These are phyloP conservation scores for Coregonus suidteri DNA, from an alignment of 2,797 vertebrate species.

Conservation along the genomic window DNA sequence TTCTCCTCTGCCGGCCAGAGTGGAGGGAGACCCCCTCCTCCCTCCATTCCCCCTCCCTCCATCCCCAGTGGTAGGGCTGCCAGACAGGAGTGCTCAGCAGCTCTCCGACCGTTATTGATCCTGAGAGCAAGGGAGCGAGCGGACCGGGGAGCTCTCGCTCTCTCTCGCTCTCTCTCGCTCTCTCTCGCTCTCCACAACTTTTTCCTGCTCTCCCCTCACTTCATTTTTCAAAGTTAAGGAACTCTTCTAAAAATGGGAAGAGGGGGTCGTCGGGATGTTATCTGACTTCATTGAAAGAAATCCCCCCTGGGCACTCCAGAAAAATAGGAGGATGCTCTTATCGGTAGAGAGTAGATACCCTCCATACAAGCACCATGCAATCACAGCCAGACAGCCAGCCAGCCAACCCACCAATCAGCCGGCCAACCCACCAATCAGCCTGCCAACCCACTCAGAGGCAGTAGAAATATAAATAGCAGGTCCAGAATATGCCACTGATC, in stretches of 20 bases:
- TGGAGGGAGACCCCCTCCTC: slow-evolving; percentile 46
- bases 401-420: not conserved
- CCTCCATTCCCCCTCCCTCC: slow-evolving; percentile 4
- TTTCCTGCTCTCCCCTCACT: slow-evolving; percentile 61
- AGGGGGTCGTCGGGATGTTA: slow-evolving; percentile 74
- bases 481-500: not conserved
- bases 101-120: slow-evolving; percentile 80
- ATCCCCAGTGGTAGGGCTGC: slow-evolving; percentile 63
- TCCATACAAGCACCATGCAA: slow-evolving; percentile 42
- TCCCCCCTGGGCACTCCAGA: slow-evolving; percentile 75
- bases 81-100: slow-evolving; percentile 76
- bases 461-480: not conserved
- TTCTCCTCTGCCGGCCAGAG: slow-evolving; percentile 20
- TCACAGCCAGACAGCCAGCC: not conserved
- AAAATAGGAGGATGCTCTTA: slow-evolving; percentile 72
- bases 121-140: slow-evolving; percentile 63
- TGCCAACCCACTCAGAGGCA: not conserved
- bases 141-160: slow-evolving; percentile 54
- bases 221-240: slow-evolving; percentile 84
- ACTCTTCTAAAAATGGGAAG: slow-evolving; percentile 79
- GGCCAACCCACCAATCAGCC: not conserved
- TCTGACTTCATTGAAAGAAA: slow-evolving; percentile 82
- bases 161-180: slow-evolving; percentile 1
- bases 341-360: slow-evolving; percentile 27
- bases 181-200: slow-evolving; percentile 21